These are phyloP conservation scores for Schizaphis graminum DNA, from an alignment of 2,888 invertebrate species.

Conservation along the genomic window DNA sequence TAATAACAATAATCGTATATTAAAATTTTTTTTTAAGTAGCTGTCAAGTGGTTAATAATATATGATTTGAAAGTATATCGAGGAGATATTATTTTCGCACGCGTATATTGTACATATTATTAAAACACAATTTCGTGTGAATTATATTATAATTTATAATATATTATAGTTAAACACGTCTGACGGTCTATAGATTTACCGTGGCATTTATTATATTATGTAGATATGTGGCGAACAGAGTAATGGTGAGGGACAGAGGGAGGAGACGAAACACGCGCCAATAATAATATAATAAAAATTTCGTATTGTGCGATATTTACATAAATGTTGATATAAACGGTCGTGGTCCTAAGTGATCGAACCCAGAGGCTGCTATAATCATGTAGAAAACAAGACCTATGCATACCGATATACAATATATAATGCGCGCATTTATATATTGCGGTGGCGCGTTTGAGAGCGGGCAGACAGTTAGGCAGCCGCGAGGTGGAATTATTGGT, in stretches of 20 bases:
- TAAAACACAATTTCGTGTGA: conserved; percentile 12
- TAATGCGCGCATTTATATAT: background rate
- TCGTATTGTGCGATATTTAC: conserved; percentile 50
- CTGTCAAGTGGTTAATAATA: conserved; percentile 2
- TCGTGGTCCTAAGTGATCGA: conserved; percentile 24
- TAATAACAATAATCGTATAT: background rate
- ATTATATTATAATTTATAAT: conserved; percentile 1
- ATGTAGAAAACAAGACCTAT: background rate
- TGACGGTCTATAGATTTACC: background rate
- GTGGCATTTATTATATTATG: background rate
- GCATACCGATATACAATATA: background rate
- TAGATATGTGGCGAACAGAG: background rate
- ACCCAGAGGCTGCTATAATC: conserved; percentile 31
- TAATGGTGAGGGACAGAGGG: background rate
- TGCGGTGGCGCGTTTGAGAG: background rate
- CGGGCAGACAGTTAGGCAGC: background rate
- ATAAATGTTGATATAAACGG: conserved; percentile 43
- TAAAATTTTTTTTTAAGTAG: background rate
- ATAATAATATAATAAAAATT: conserved; percentile 25
- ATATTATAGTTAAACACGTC: conserved; percentile 12
- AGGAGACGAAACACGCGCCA: conserved; percentile 16
- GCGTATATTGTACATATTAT: background rate
- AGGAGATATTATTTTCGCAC: background rate
- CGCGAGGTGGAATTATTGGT: conserved; percentile 56
- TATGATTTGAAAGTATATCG: conserved; percentile 14